These are phyloP conservation scores for Rhinichthys osculus DNA, from an alignment of 2,797 vertebrate species.

Conservation along the genomic window DNA sequence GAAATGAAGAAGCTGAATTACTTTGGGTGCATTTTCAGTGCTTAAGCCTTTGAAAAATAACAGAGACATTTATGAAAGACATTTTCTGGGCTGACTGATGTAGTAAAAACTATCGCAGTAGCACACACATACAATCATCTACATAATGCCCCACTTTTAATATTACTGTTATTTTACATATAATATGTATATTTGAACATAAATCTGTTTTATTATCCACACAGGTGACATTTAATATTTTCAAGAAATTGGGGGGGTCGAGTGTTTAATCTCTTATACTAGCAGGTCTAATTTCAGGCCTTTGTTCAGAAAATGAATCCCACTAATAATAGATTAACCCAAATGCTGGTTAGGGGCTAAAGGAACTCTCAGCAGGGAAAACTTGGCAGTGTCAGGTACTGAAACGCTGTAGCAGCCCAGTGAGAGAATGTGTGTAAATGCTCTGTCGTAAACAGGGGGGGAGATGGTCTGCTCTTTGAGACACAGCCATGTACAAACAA, in stretches of 20 bases:
- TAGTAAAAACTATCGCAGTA: not conserved
- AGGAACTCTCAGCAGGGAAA: slow-evolving; percentile 65
- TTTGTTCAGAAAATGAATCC: slow-evolving; percentile 69
- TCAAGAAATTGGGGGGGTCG: not conserved
- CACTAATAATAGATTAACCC: slow-evolving; percentile 81
- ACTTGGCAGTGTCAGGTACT: slow-evolving; percentile 58
- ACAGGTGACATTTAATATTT: not conserved
- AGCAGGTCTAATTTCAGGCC: slow-evolving; percentile 54
- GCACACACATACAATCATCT: not conserved
- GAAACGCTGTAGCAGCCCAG: slow-evolving; percentile 49
- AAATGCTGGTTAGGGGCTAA: slow-evolving; percentile 72
- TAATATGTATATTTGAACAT: not conserved
- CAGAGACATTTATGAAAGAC: not conserved
- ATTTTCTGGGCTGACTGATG: not conserved
- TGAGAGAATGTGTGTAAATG: slow-evolving; percentile 55
- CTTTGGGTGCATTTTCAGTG: not conserved
- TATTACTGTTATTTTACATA: not conserved
- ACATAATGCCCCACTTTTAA: not conserved
- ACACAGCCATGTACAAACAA: slow-evolving; percentile 57
- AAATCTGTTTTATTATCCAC: slow-evolving; percentile 10
- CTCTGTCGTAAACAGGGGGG: slow-evolving; percentile 53
- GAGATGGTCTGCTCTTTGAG: slow-evolving; percentile 51
- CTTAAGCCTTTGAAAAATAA: slow-evolving; percentile 19
- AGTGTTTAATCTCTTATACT: slow-evolving; percentile 40
- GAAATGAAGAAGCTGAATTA: not conserved